A percentile compares a stretch with the other conserved stretches of the same genome.
Conservation (phyloP, 2,888 invertebrate species). For the Melanostoma mellinum region DNA sequence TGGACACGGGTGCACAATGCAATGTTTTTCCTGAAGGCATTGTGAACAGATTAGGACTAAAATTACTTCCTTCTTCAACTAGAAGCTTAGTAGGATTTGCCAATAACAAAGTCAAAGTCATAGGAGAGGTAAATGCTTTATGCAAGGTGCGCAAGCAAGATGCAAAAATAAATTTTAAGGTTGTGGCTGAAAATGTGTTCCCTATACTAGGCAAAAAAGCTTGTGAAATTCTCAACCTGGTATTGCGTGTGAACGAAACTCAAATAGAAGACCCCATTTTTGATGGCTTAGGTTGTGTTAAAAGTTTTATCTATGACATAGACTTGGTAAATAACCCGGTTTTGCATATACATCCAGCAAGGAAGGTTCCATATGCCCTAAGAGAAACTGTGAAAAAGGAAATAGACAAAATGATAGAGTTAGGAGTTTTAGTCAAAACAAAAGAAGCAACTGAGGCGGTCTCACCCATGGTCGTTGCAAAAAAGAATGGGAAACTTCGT, state of each 20-base stretch:
- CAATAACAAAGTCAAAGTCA: constrained; percentile 7
- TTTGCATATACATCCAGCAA: constrained; percentile 29
- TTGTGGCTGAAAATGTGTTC: constrained; percentile 6
- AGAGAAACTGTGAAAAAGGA: background rate
- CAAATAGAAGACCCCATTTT: background rate
- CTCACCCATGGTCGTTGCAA: constrained; percentile 12
- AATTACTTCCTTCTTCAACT: constrained; percentile 18
- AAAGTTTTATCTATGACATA: constrained; percentile 50
- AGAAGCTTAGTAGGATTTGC: constrained; percentile 12
- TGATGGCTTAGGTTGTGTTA: constrained; percentile 46
- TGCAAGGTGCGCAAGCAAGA: constrained; percentile 2
- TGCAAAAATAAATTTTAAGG: constrained; percentile 18
- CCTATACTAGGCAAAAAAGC: constrained; percentile 32
- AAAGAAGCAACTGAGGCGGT: background rate
- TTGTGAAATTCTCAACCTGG: constrained; percentile 8
- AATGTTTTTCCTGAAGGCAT: constrained; percentile 27
- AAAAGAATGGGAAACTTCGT: constrained; percentile 15
- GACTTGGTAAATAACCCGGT: constrained; percentile 39
- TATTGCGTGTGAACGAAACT: constrained; percentile 3
- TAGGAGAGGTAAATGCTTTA: constrained; percentile 21
- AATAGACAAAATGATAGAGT: constrained; percentile 23
- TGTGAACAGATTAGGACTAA: constrained; percentile 12
- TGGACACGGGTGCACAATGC: constrained; percentile 42
- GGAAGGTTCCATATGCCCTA: constrained; percentile 17
- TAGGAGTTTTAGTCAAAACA: constrained; percentile 20